Base-by-base conservation (phyloP, 1,140 invertebrate genomes). In the Drosophila baimaii region DNA sequence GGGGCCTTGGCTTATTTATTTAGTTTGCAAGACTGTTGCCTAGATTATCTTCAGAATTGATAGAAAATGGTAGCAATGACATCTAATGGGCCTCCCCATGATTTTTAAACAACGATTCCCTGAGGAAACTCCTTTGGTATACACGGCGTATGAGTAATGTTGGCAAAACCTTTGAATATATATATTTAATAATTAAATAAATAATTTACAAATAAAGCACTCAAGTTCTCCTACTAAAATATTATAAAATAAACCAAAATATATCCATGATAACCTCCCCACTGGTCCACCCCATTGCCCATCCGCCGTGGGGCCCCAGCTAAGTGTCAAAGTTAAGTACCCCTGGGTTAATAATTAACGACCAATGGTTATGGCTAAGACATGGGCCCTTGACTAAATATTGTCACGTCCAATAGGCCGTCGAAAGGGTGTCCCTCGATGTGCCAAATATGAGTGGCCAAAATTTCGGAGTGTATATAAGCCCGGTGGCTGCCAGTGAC, bases 351-450 rank as follows among this genome's bases (percentile, higher is more conserved):
- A 27, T 54, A 56, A 52, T 81, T 77, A 82, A 86, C 66, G 55
- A 68, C 37, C 70, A 56, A 69, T 73, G 65, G 70, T 79, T 73
- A 86, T 88, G 68, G 80, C 27, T 77, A 56, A 70, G 51, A 83
- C 80, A 83, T 86, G 71, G 80, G 84, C 77, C 83, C 83, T 84
- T 88, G 83, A 74, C 72, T 57, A 88, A 88, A 88, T 88, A 88
- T 89, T 89, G 83, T 88, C 83, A 88, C 83, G 83, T 70, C 31
- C 59, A 27, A 25, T 72, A 54, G 61, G 70, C 54, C 57, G 77
- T 69, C 74, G 43, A 73, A 68, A 76, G 47, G 72, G 49, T 80
- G 84, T 80, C 79, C 83, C 80, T 80, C 72, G 43, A 6, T 15
- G 23, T 25, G 62, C 83, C 83, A 88, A 80, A 83, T 88, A 77